These are phyloP conservation scores for Pelmatolapia mariae DNA, from an alignment of 2,113 vertebrate species.

Conservation along the genomic window DNA sequence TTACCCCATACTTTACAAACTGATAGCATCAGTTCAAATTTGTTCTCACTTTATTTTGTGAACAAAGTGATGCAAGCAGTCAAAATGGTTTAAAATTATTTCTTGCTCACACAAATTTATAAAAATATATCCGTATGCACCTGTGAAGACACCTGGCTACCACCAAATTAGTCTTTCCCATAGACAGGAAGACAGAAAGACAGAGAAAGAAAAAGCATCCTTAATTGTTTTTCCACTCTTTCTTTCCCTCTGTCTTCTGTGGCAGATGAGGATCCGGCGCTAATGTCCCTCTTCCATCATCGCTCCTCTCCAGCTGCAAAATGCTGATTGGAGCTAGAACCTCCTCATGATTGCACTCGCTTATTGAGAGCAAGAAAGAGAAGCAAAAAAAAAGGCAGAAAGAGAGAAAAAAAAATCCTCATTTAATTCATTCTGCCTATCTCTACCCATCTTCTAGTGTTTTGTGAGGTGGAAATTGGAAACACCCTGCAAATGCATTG, in stretches of 20 bases:
- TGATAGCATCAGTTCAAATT: background rate
- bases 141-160: background rate
- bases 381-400: background rate
- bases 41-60: background rate
- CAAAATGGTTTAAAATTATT: background rate
- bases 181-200: background rate
- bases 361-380: slow-evolving; percentile 21
- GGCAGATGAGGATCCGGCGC: slow-evolving; percentile 36
- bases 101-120: background rate
- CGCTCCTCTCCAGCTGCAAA: slow-evolving; percentile 49
- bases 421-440: slow-evolving; percentile 52
- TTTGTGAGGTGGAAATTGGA: slow-evolving; percentile 60
- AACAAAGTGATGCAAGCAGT: background rate
- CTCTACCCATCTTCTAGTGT: slow-evolving; percentile 43
- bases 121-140: background rate
- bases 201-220: background rate
- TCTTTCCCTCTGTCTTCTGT: slow-evolving; percentile 21
- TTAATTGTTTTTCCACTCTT: slow-evolving; percentile 27
- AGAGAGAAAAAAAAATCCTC: background rate
- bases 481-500: slow-evolving; percentile 35
- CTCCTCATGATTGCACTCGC: slow-evolving; percentile 44
- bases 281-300: slow-evolving; percentile 64
- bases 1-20: background rate
- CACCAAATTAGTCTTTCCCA: background rate
- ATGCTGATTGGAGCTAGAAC: slow-evolving; percentile 52